These are phyloP conservation scores for Lycaena phlaeas DNA, from an alignment of 2,888 invertebrate species.

Conservation along the genomic window DNA sequence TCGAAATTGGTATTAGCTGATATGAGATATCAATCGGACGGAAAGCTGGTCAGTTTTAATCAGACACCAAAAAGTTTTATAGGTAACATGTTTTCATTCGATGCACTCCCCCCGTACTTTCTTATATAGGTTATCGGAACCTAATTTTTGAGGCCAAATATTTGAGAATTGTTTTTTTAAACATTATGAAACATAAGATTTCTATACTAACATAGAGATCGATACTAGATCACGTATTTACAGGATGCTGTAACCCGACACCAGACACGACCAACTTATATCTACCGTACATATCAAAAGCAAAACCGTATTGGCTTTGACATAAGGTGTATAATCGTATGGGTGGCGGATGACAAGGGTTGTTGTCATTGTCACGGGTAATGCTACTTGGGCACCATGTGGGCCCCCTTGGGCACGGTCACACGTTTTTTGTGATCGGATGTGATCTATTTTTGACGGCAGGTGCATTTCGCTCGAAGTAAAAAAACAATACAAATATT, in stretches of 20 bases:
- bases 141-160: no score
- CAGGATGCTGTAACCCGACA: conserved; percentile 14
- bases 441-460: conserved; percentile 36
- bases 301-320: not conserved
- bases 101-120: no score
- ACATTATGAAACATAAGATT: no score
- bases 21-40: no score
- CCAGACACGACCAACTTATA: not conserved
- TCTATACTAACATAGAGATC: no score
- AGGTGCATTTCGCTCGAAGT: conserved; percentile 27
- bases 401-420: conserved; percentile 35
- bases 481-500: no score
- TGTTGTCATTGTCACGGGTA: not conserved
- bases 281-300: not conserved
- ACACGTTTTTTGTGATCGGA: conserved; percentile 35
- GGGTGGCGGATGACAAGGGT: not conserved
- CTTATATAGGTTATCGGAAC: no score
- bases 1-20: no score
- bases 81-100: no score
- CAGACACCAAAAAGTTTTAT: no score
- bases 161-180: no score
- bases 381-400: conserved; percentile 16
- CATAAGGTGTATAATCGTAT: not conserved
- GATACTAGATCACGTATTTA: conserved; percentile 5
- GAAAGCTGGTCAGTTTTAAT: no score